Conservation (phyloP, 2,797 vertebrate species). For the Pantherophis vulpinus region DNA sequence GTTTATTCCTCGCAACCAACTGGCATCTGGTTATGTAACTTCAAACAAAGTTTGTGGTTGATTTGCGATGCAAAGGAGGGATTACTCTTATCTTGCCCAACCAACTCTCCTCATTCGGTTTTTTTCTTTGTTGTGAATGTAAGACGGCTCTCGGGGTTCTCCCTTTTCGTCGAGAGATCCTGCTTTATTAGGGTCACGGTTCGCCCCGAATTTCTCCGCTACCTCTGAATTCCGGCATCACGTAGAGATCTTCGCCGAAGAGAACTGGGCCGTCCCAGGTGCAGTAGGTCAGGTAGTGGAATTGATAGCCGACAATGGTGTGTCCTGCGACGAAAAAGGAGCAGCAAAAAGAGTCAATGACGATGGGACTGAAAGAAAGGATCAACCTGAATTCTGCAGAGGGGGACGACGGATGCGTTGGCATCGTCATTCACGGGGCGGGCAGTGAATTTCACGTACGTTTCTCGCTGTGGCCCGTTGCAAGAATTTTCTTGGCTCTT, state of each 20-base stretch:
- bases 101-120: too few species aligned
- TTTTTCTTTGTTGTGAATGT: too few species aligned
- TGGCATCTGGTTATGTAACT: too few species aligned
- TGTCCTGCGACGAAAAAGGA: background rate
- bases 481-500: background rate
- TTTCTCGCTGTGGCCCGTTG: background rate
- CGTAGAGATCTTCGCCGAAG: conserved; percentile 84
- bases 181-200: too few species aligned
- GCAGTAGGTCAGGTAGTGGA: conserved; percentile 22
- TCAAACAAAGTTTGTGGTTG: too few species aligned
- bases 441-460: background rate
- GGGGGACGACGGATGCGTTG: background rate
- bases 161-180: too few species aligned
- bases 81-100: too few species aligned
- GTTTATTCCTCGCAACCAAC: too few species aligned
- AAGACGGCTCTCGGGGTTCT: accelerated
- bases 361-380: background rate
- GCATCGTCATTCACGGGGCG: accelerated
- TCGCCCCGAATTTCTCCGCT: background rate
- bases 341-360: accelerated
- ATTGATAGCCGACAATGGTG: background rate
- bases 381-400: background rate
- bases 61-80: too few species aligned
- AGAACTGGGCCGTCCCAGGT: conserved; percentile 62
- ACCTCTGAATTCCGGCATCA: conserved; percentile 63